Evolutionary conservation across 2,888 invertebrate species (phyloP).

Genomic region (Apotomis turbidana): DNA sequence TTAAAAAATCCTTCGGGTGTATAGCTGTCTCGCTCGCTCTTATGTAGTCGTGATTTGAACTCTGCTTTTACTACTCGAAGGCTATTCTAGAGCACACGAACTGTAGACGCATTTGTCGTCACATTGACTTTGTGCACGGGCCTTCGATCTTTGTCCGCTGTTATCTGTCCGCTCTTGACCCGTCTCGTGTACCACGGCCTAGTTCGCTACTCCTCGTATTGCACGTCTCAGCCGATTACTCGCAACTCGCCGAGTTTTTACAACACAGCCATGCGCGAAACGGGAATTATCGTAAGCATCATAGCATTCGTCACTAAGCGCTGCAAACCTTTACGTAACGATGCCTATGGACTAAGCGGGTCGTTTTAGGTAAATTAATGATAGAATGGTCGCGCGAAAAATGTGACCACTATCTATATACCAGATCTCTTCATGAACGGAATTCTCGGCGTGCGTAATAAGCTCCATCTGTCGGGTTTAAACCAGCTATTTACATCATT

Average conservation of each 20-base stretch:
- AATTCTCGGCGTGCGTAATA: too few relatives aligned
- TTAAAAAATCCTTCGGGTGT: too few relatives aligned
- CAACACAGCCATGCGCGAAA: constrained; percentile 25
- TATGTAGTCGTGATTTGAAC: too few relatives aligned
- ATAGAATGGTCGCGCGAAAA: neutral
- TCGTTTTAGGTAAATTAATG: constrained; percentile 8
- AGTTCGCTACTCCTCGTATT: constrained; percentile 3
- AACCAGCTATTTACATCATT: too few relatives aligned
- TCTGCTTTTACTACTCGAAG: too few relatives aligned
- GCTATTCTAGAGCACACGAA: too few relatives aligned
- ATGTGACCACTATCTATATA: neutral
- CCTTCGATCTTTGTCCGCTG: neutral
- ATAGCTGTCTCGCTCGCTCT: too few relatives aligned
- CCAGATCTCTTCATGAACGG: too few relatives aligned
- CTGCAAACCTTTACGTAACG: constrained; percentile 26
- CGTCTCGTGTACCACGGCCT: constrained; percentile 3
- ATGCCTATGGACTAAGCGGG: constrained; percentile 3
- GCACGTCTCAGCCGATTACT: constrained; percentile 7
- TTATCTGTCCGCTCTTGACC: constrained; percentile 5
- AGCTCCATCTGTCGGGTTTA: too few relatives aligned
- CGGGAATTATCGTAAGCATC: constrained; percentile 25
- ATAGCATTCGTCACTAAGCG: constrained; percentile 11
- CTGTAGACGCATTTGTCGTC: neutral
- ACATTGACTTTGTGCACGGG: constrained; percentile 1
- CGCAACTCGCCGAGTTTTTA: constrained; percentile 26